Conservation (phyloP, 1,140 invertebrate species). For the Heliconius hermathena region DNA sequence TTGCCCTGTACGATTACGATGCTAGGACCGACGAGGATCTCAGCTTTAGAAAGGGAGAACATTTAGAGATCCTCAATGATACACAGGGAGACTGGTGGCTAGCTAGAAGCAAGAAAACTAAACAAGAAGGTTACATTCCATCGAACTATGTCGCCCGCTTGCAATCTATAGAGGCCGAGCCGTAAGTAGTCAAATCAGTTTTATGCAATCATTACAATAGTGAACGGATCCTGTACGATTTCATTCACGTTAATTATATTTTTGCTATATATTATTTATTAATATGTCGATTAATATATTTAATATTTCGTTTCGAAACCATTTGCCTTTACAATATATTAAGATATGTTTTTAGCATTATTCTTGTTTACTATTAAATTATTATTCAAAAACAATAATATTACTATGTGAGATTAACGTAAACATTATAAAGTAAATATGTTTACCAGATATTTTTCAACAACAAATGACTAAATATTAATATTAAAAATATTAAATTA, state of each 20-base stretch:
- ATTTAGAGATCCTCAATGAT: slow-evolving; percentile 98
- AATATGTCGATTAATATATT: neutral
- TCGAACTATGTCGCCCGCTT: slow-evolving; percentile 99
- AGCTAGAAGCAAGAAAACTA: slow-evolving; percentile 95
- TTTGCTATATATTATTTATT: neutral
- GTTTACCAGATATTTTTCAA: neutral
- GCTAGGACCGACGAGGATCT: slow-evolving; percentile 99
- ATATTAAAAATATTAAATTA: slow-evolving; percentile 14
- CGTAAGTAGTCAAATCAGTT: slow-evolving; percentile 89
- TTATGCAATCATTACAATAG: slow-evolving; percentile 73
- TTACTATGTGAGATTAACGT: neutral
- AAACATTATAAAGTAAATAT: neutral
- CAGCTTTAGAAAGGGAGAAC: slow-evolving; percentile 98
- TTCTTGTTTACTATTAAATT: neutral
- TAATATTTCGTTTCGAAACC: neutral
- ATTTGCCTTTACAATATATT: neutral
- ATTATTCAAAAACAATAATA: neutral
- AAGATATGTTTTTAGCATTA: neutral
- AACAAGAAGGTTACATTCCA: slow-evolving; percentile 99
- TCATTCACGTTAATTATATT: slow-evolving; percentile 47
- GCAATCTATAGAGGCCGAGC: slow-evolving; percentile 99
- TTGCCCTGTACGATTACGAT: slow-evolving; percentile 99
- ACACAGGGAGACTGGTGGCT: slow-evolving; percentile 99
- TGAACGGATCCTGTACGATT: slow-evolving; percentile 70
- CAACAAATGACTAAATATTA: slow-evolving; percentile 3